Percentiles rank a stretch among this genome's conserved stretches.
These are phyloP conservation scores for Ascaphus truei DNA, from an alignment of 2,113 vertebrate species.

Conservation along the genomic window DNA sequence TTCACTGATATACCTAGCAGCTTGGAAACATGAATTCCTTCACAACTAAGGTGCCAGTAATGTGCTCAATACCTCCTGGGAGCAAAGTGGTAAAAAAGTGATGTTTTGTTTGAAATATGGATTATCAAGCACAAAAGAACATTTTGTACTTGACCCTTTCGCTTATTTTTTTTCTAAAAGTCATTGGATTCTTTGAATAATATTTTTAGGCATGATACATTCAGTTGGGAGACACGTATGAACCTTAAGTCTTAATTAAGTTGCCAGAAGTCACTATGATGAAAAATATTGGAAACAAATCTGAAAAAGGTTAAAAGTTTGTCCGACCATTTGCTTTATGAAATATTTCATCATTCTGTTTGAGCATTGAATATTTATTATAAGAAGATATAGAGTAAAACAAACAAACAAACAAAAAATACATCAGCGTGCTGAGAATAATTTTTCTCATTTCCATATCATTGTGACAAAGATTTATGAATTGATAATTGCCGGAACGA, in stretches of 20 bases:
- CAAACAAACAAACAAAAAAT: too few species aligned
- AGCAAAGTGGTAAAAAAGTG: background rate
- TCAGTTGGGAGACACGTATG: background rate
- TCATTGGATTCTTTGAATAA: background rate
- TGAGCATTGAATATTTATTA: slow-evolving; percentile 16
- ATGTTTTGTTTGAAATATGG: slow-evolving; percentile 30
- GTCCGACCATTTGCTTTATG: slow-evolving; percentile 20
- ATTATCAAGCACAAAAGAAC: slow-evolving; percentile 1
- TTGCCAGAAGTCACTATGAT: background rate
- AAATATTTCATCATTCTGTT: slow-evolving; percentile 8
- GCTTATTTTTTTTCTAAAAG: background rate
- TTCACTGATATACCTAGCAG: background rate
- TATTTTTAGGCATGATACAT: background rate
- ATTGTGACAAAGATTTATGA: slow-evolving; percentile 59
- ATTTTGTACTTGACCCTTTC: slow-evolving; percentile 13
- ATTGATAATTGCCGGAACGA: slow-evolving; percentile 54
- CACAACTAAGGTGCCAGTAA: background rate
- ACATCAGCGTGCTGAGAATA: slow-evolving; percentile 32
- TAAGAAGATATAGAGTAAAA: background rate
- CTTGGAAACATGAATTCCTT: slow-evolving; percentile 2
- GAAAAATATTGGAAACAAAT: background rate
- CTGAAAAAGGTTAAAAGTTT: slow-evolving; percentile 5
- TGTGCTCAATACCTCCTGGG: background rate
- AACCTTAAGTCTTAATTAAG: background rate
- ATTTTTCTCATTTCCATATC: slow-evolving; percentile 49